Percentiles rank a stretch among this genome's conserved stretches.
Conservation (phyloP, 2,888 invertebrate species). For the Athrips mouffetella region DNA sequence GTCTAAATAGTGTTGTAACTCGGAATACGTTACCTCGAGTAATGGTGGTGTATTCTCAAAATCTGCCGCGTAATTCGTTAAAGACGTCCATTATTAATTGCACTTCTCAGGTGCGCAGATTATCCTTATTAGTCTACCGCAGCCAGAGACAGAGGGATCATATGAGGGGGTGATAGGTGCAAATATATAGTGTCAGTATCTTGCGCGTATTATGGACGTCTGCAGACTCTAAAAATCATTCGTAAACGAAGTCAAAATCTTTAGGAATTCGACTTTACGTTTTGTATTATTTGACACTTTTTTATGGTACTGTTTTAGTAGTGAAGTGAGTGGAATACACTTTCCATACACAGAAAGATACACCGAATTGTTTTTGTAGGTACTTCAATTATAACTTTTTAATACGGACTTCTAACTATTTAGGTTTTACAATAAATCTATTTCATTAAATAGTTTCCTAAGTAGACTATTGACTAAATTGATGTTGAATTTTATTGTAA, state of each 20-base stretch:
- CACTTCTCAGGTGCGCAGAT: conserved; percentile 71
- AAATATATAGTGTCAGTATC: too few relatives aligned
- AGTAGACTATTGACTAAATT: conserved; percentile 2
- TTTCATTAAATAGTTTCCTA: conserved; percentile 1
- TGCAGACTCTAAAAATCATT: too few relatives aligned
- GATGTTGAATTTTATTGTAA: conserved; percentile 36
- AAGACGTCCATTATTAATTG: conserved; percentile 73
- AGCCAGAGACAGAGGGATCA: conserved; percentile 31
- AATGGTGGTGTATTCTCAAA: conserved; percentile 38
- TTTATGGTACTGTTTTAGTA: too few relatives aligned
- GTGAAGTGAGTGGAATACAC: too few relatives aligned
- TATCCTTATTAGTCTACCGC: conserved; percentile 71
- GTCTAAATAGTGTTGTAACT: not conserved
- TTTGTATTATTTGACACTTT: too few relatives aligned
- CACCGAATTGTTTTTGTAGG: too few relatives aligned
- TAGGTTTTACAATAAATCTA: conserved; percentile 2
- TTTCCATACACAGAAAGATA: too few relatives aligned
- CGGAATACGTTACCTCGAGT: conserved; percentile 15
- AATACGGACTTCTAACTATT: too few relatives aligned
- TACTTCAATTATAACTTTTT: not conserved
- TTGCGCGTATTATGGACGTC: too few relatives aligned
- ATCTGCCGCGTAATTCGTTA: conserved; percentile 41
- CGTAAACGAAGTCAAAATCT: too few relatives aligned
- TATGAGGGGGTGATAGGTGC: not conserved
- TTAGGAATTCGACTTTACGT: too few relatives aligned